These are phyloP conservation scores for Liodrosophila aerea DNA, from an alignment of 2,888 invertebrate genomes.

Conservation along the genomic window DNA sequence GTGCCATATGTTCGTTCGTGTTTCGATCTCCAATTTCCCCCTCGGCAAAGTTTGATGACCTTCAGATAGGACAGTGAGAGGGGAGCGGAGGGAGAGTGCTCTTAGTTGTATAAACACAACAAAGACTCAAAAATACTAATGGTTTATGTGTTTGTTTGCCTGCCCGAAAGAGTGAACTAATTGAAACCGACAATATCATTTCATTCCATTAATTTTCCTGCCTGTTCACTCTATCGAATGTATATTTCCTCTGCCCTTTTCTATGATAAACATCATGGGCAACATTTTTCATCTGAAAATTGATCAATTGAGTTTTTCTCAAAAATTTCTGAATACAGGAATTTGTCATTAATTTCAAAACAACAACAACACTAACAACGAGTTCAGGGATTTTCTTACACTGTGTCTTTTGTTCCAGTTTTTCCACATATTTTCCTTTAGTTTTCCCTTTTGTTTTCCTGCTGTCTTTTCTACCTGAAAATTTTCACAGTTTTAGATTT, in stretches of 20 bases:
- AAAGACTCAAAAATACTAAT: conserved; percentile 21
- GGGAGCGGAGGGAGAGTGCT: conserved; percentile 1
- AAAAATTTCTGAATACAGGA: conserved; percentile 6
- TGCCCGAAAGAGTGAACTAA: background rate
- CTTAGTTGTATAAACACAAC: conserved; percentile 53
- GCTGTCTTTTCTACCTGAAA: background rate
- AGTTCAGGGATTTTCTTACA: background rate
- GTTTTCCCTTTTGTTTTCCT: conserved; percentile 1
- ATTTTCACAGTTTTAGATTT: no score
- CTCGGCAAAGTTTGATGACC: conserved; percentile 66
- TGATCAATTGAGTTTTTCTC: conserved; percentile 42
- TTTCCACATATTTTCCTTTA: conserved; percentile 8
- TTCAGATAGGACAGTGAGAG: conserved; percentile 36
- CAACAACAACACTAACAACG: conserved; percentile 2
- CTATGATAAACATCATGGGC: conserved; percentile 21
- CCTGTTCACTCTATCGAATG: background rate
- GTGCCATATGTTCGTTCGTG: conserved; percentile 41
- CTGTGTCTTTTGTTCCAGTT: background rate
- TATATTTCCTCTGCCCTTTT: no score
- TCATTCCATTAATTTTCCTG: background rate
- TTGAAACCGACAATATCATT: conserved; percentile 1
- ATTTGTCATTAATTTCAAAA: conserved; percentile 36
- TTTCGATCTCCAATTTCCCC: background rate
- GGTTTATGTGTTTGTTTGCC: conserved; percentile 2
- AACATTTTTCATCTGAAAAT: conserved; percentile 28